Base-by-base conservation (phyloP, 2,113 vertebrate species). In the Neogobius melanostomus region DNA sequence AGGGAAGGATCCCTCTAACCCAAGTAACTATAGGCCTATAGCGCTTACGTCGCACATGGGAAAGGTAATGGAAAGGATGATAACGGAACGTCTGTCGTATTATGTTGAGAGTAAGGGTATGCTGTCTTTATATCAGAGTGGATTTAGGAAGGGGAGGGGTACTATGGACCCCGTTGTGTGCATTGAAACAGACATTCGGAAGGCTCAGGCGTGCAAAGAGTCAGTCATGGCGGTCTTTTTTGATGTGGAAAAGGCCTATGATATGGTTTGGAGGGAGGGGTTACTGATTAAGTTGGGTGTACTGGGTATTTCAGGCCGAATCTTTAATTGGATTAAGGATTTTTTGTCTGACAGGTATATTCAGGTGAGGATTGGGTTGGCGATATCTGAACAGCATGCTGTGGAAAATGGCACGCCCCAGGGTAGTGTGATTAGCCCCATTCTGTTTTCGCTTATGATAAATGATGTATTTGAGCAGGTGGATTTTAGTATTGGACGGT, bases 21-120 rank as follows among this genome's bases (percentile, higher is more conserved):
- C 63, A 14, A 49, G 5, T 2, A 49, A 21, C 6, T 64, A 64
- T 11, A 64, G 63, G 11, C n/a, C 46, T 3, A 21, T 16, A 64
- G 63, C 63, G 2, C 44, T 49, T 9, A 64, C 62, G 2, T 63
- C n/a, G 5, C 45, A 47, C 21, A 11, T 64, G 11, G 62, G 46
- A 9, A 10, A 64, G 16, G 17, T 48, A 7, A 64, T 64, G 63
- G 17, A 50, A 28, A 65, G 63, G 12, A 64, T 46, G 46, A 64
- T 65, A n/a, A 65, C 63, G 14, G 47, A 49, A 7, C 17, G 17
- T 14, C 10, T 65, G 6, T 46, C 2, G 8, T 65, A 12, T 11
- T 65, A 11, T 7, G 42, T 11, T 7, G 46, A 64, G 21, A 48
- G 45, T 44, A 64, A 17, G 8, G 16, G 46, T 21, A 49, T 46